These are phyloP conservation scores for Tapirus terrestris DNA, from an alignment of 2,113 vertebrate genomes.

Conservation along the genomic window DNA sequence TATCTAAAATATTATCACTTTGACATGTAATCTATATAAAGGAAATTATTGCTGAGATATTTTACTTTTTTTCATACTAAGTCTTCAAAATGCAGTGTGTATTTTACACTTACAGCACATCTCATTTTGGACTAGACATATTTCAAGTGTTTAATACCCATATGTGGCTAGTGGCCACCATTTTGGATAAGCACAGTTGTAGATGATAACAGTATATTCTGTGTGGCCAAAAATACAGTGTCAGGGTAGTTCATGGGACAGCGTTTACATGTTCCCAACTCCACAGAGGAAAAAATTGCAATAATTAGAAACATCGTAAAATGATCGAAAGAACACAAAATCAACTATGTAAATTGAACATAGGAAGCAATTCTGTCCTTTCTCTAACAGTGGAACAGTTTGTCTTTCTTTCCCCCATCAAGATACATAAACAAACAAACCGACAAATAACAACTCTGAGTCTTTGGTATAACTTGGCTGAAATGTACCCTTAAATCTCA, in stretches of 20 bases:
- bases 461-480: background rate
- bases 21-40: background rate
- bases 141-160: background rate
- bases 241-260: background rate
- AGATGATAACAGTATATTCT: background rate
- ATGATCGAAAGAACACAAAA: background rate
- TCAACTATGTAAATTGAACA: background rate
- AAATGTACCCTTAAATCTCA: background rate
- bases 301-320: background rate
- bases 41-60: background rate
- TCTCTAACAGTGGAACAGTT: background rate
- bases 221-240: background rate
- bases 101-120: background rate
- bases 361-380: background rate
- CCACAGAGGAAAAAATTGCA: background rate
- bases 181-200: background rate
- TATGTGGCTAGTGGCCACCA: background rate
- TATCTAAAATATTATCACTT: background rate
- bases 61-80: background rate
- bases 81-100: background rate
- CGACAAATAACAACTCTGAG: background rate
- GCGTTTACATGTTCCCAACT: background rate
- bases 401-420: background rate
- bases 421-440: background rate
- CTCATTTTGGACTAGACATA: background rate